Evolutionary conservation across 1,140 invertebrate species (phyloP).

Genomic region (Hyphantria cunea): DNA sequence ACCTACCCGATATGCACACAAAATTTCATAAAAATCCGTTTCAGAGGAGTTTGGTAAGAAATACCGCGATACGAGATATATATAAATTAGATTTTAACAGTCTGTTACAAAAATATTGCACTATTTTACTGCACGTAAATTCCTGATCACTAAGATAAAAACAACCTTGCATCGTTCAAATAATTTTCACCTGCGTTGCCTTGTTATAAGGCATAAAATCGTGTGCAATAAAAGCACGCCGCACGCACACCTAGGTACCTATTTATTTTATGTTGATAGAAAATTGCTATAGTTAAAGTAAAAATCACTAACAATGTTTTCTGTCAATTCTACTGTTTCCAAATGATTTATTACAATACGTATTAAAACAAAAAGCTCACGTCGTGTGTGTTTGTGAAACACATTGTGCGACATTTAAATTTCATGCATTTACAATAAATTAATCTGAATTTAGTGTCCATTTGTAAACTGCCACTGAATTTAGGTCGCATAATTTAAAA

Average conservation of each 20-base stretch:
- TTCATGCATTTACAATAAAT: neutral
- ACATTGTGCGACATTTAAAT: neutral
- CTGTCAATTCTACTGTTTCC: constrained; percentile 53
- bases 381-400: neutral
- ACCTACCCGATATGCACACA: no score
- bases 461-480: neutral
- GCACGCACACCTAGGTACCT: no score
- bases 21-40: no score
- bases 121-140: constrained; percentile 22
- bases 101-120: no score
- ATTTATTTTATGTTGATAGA: no score
- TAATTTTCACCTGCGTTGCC: neutral
- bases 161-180: neutral
- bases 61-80: no score
- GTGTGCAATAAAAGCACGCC: constrained; percentile 26
- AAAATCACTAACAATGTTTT: constrained; percentile 62
- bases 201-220: constrained; percentile 23
- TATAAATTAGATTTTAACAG: no score
- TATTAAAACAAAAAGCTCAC: constrained; percentile 52
- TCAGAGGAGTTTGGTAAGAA: no score
- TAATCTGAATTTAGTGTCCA: no score
- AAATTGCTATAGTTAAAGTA: constrained; percentile 73
- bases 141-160: constrained; percentile 15
- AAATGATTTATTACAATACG: constrained; percentile 56
- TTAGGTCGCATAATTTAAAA: neutral